Base-by-base conservation (phyloP, 2,113 vertebrate genomes). In the Probosciger aterrimus region DNA sequence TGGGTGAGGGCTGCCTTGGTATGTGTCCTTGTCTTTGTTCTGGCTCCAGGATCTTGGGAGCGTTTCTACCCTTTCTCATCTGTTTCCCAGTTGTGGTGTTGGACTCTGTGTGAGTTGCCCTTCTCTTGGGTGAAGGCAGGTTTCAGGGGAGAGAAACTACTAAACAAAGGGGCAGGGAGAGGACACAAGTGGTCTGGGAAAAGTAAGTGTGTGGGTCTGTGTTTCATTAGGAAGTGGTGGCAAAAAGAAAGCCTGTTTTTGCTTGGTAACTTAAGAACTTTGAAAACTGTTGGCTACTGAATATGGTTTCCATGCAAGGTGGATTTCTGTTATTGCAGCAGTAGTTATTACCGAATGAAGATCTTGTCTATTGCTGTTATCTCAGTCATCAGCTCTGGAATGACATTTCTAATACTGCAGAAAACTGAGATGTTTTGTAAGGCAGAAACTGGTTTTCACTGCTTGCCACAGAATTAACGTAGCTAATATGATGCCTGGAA, bases 81-180 rank as follows among this genome's bases (percentile, higher is more conserved):
- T 88, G 9, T 67, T 93, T 75, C 24, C 23, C 28, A 9, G 43
- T 74, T 92, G n/a, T 67, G 19, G 44, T 44, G 9, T 76, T 63
- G 52, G 30, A 33, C 17, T 84, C 7, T 0, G 0, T 27, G 31
- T n/a, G 18, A 5, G 10, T 78, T 5, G 1, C 8, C 6, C 4
- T 82, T 77, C n/a, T 86, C 30, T 53, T 55, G 28, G 12, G 46
- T 55, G 43, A 90, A 81, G 60, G 39, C 50, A 47, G n/a, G 14
- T 75, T 75, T n/a, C n/a, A 73, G 25, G 18, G 18, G 7, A 47
- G 35, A 52, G 18, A 91, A 95, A 25, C 10, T 25, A 20, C n/a
- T 75, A 28, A 39, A 28, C 55, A 35, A 68, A 71, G 31, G 41
- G 7, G 0, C 25, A 7, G 12, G 25, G 16, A 4, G 4, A 84